Evolutionary conservation across 2,888 invertebrate genomes (phyloP).

Genomic region (Cephus sareptanus): DNA sequence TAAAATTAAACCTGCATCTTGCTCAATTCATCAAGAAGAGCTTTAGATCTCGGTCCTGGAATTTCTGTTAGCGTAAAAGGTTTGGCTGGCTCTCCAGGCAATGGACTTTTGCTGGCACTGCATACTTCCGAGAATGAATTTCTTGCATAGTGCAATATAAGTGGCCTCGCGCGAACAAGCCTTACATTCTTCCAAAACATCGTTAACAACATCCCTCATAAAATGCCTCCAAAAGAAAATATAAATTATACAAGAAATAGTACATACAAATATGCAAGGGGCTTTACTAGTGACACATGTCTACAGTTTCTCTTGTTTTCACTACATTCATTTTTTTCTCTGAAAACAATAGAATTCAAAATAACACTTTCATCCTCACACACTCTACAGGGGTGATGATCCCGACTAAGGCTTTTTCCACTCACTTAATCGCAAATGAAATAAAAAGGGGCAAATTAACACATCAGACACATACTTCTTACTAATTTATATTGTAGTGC

Average conservation of each 20-base stretch:
- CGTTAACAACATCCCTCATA: not conserved
- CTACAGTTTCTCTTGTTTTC: not conserved
- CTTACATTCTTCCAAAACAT: not conserved
- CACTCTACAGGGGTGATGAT: not conserved
- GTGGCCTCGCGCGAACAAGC: not conserved
- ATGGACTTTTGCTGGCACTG: not conserved
- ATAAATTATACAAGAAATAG: not conserved
- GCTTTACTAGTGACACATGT: not conserved
- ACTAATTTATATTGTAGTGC: conserved; percentile 45
- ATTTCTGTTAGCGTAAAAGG: conserved; percentile 53
- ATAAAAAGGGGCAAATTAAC: conserved; percentile 40
- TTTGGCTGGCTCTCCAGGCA: conserved; percentile 47
- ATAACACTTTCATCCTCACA: not conserved
- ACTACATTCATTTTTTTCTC: not conserved
- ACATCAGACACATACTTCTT: conserved; percentile 32
- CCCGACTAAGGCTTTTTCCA: not conserved
- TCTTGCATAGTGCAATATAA: conserved; percentile 2
- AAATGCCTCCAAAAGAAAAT: not conserved
- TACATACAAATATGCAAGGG: not conserved
- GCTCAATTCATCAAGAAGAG: conserved; percentile 54
- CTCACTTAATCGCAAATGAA: conserved; percentile 7
- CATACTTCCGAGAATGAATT: conserved; percentile 38
- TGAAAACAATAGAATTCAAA: not conserved
- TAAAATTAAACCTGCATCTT: conserved; percentile 47
- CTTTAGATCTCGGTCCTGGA: conserved; percentile 56